phyloP scores from a whole-genome alignment of 2,113 vertebrate genomes.

The Daphoenositta chrysoptera region DNA sequence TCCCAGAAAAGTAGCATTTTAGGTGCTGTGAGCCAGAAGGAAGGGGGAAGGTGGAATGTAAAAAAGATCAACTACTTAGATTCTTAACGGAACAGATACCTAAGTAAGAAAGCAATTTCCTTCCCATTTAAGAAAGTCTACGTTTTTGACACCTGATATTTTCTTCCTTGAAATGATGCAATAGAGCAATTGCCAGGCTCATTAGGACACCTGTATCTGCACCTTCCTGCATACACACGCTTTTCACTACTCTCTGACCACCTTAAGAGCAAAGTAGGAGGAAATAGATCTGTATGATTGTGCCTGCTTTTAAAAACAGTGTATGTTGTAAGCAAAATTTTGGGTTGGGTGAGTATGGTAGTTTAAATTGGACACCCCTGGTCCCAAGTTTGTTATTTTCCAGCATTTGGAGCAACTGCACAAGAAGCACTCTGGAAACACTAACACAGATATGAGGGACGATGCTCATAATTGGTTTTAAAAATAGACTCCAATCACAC shows the following conservation, averaged over 20 bases:
- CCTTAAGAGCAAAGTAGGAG: neutral
- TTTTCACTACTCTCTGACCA: neutral
- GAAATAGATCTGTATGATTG: neutral
- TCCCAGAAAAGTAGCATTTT: slow-evolving; percentile 76
- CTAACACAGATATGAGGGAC: neutral
- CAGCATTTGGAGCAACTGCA: neutral
- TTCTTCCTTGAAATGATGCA: slow-evolving; percentile 3
- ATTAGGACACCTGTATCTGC: neutral
- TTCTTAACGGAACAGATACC: slow-evolving; percentile 35
- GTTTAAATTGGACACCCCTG: neutral
- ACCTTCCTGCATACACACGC: neutral
- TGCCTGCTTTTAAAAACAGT: neutral
- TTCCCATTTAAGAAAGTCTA: neutral
- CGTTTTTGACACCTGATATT: neutral
- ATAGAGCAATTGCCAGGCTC: neutral
- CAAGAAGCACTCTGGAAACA: neutral
- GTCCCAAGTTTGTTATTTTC: neutral
- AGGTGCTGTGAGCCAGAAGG: slow-evolving; percentile 50
- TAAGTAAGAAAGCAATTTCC: slow-evolving; percentile 51
- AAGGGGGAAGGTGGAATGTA: neutral
- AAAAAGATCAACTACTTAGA: slow-evolving; percentile 11
- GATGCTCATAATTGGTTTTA: neutral
- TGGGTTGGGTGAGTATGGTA: neutral
- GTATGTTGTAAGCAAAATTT: neutral
- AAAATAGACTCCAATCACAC: neutral